phyloP scores from a whole-genome alignment of 2,888 invertebrate species.

The Coecobrya sp. region DNA sequence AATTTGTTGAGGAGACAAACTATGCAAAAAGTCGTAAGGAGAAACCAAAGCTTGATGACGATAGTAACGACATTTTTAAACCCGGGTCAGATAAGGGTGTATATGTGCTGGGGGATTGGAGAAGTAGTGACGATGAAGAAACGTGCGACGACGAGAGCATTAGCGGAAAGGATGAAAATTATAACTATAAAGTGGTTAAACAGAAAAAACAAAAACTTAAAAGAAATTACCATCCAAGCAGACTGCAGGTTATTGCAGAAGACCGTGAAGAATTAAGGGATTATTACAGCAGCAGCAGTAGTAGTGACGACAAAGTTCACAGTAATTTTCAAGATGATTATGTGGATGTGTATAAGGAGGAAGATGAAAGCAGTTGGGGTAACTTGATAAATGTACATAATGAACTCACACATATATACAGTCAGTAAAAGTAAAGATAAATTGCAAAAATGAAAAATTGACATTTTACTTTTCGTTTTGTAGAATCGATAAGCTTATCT shows the following conservation, averaged over 20 bases:
- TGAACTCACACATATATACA: too few relatives aligned
- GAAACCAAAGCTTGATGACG: neutral
- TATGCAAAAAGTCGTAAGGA: neutral
- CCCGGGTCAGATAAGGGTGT: neutral
- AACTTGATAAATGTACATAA: neutral
- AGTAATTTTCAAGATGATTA: neutral
- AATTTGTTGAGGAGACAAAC: slow-evolving; percentile 5
- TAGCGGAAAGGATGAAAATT: neutral
- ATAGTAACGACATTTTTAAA: neutral
- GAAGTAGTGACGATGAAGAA: slow-evolving; percentile 20
- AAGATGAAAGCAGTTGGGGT: slow-evolving; percentile 37
- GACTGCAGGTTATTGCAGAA: neutral
- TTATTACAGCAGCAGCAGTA: neutral
- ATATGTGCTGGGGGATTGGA: slow-evolving; percentile 3
- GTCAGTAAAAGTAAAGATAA: too few relatives aligned
- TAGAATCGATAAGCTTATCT: neutral
- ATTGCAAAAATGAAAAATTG: too few relatives aligned
- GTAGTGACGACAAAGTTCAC: neutral
- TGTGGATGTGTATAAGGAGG: neutral
- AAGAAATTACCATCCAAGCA: neutral
- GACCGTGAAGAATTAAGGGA: neutral
- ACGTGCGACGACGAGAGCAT: neutral
- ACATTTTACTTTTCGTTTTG: neutral
- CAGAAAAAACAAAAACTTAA: neutral
- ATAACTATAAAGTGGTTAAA: neutral